phyloP scores from a whole-genome alignment of 1,140 invertebrate genomes.

The Battus philenor region DNA sequence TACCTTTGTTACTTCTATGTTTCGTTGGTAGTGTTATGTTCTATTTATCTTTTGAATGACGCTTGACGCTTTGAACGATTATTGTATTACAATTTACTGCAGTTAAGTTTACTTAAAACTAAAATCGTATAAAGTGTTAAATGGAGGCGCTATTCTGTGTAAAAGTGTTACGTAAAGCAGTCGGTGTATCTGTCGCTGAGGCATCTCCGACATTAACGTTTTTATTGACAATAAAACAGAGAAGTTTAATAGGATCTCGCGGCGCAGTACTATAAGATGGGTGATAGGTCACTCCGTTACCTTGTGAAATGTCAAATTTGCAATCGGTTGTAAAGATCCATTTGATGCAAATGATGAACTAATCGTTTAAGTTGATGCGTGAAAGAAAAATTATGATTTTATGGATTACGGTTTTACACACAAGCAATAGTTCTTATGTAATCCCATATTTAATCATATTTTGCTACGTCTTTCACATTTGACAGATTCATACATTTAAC shows the following conservation, averaged over 20 bases:
- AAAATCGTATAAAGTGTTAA: neutral
- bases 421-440: too few species aligned
- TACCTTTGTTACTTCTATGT: conserved; percentile 59
- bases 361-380: too few species aligned
- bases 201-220: conserved; percentile 18
- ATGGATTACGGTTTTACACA: too few species aligned
- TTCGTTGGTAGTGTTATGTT: conserved; percentile 43
- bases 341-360: too few species aligned
- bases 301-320: conserved; percentile 26
- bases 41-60: conserved; percentile 44
- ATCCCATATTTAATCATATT: too few species aligned
- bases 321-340: conserved; percentile 9
- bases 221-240: conserved; percentile 59
- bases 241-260: conserved; percentile 55
- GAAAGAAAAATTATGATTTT: too few species aligned
- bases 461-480: too few species aligned
- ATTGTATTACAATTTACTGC: conserved; percentile 21
- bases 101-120: neutral
- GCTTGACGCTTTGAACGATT: conserved; percentile 48
- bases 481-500: too few species aligned
- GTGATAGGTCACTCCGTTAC: conserved; percentile 44
- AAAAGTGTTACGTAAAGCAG: conserved; percentile 18
- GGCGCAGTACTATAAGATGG: conserved; percentile 39
- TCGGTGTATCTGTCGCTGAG: conserved; percentile 16
- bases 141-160: neutral